Evolutionary conservation across 2,888 invertebrate genomes (phyloP).

Genomic region (Leucoptera coffeella): DNA sequence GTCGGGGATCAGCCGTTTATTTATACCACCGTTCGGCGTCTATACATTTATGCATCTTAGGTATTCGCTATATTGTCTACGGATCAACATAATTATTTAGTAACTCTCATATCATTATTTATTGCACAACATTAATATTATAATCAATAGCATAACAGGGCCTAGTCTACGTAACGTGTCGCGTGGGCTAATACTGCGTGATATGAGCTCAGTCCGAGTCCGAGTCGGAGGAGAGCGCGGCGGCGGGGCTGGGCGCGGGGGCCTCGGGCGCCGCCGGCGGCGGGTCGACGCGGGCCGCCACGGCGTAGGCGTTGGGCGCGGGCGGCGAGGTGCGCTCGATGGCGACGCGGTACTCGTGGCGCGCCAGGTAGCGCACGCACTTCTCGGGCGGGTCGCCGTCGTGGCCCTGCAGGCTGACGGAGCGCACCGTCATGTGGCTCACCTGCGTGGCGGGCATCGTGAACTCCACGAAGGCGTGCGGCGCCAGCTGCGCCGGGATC

Average conservation of each 20-base stretch:
- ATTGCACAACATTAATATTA: neutral
- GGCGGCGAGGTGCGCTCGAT: conserved; percentile 70
- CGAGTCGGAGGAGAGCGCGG: conserved; percentile 33
- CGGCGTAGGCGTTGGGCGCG: conserved; percentile 30
- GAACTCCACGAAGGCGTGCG: conserved; percentile 88
- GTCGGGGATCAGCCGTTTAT: no score
- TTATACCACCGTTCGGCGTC: no score
- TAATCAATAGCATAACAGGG: neutral
- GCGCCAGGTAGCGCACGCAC: conserved; percentile 92
- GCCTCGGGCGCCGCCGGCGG: conserved; percentile 10
- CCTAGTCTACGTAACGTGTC: neutral
- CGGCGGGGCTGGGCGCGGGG: conserved; percentile 13
- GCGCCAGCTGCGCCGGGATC: conserved; percentile 88
- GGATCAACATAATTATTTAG: no score
- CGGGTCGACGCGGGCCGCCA: conserved; percentile 13
- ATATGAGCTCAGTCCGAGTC: conserved; percentile 23
- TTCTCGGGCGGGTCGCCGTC: conserved; percentile 93
- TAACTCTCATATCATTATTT: neutral
- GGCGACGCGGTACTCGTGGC: conserved; percentile 90
- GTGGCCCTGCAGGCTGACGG: conserved; percentile 82
- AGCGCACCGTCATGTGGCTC: conserved; percentile 92
- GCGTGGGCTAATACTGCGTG: conserved; percentile 9
- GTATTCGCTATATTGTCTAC: no score
- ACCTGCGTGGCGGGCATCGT: conserved; percentile 97
- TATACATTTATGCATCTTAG: no score